phyloP scores from a whole-genome alignment of 2,113 vertebrate species.

The Sturnus vulgaris region DNA sequence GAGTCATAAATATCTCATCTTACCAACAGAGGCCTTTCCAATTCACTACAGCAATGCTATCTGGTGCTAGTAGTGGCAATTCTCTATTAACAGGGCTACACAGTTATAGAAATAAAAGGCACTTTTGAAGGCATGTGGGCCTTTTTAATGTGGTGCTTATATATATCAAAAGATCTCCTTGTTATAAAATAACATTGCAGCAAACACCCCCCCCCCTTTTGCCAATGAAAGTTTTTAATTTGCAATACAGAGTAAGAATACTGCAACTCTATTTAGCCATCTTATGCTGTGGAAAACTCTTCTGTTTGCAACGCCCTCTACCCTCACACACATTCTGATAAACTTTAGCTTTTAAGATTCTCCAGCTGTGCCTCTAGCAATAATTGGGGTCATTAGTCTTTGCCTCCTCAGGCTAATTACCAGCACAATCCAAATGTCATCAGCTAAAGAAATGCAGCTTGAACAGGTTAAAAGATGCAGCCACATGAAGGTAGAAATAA shows the following conservation, averaged over 20 bases:
- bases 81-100: neutral
- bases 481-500: neutral
- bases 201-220: accelerated
- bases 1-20: neutral
- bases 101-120: neutral
- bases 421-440: conserved; percentile 19
- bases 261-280: neutral
- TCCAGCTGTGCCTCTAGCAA: conserved; percentile 9
- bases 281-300: neutral
- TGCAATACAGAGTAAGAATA: neutral
- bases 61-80: neutral
- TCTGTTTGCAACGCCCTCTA: neutral
- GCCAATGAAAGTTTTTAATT: neutral
- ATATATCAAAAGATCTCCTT: neutral
- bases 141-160: neutral
- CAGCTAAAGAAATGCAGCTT: neutral
- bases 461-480: conserved; percentile 12
- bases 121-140: accelerated
- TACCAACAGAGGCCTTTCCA: neutral
- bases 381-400: conserved; percentile 52
- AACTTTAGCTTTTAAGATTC: conserved; percentile 39
- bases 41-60: neutral
- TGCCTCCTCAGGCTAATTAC: conserved; percentile 40
- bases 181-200: neutral
- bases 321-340: neutral